A percentile compares a stretch with the other conserved stretches of the same genome.
These are phyloP conservation scores for Danio choprae DNA, from an alignment of 2,797 vertebrate species.

Conservation along the genomic window DNA sequence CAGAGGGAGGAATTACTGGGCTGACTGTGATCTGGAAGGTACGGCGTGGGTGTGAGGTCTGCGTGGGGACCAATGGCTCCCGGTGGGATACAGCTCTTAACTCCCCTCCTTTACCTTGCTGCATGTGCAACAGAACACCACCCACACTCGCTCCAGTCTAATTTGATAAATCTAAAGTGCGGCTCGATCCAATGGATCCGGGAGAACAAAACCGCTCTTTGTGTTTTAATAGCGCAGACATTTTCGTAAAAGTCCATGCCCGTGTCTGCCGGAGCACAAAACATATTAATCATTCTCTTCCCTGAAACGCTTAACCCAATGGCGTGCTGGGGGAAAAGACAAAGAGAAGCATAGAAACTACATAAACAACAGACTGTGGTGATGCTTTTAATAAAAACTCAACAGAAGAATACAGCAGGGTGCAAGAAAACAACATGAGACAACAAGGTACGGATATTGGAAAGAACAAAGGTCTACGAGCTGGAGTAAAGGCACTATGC, in stretches of 20 bases:
- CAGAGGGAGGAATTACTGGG: conserved; percentile 42
- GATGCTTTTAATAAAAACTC: conserved; percentile 18
- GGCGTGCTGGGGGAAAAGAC: conserved; percentile 18
- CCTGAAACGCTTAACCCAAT: conserved; percentile 44
- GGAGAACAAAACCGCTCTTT: conserved; percentile 60
- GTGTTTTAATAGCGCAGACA: conserved; percentile 56
- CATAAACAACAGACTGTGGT: neutral
- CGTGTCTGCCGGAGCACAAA: conserved; percentile 53
- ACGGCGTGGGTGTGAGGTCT: conserved; percentile 52
- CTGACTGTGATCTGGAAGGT: conserved; percentile 49
- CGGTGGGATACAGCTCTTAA: conserved; percentile 53
- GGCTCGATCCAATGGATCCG: conserved; percentile 50
- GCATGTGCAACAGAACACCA: conserved; percentile 58
- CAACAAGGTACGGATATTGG: conserved; percentile 9
- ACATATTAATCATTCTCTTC: conserved; percentile 61
- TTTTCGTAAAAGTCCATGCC: conserved; percentile 52
- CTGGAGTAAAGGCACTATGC: conserved; percentile 19
- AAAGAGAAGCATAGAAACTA: conserved; percentile 41
- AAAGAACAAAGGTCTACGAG: conserved; percentile 37
- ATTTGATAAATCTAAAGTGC: conserved; percentile 61
- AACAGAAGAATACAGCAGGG: conserved; percentile 11
- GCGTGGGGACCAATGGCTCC: conserved; percentile 53
- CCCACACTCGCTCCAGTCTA: conserved; percentile 55
- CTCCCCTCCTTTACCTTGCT: conserved; percentile 52
- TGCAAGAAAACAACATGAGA: conserved; percentile 17